Conservation (phyloP, 2,797 vertebrate genomes). For the Gymnoscopelus braueri region DNA sequence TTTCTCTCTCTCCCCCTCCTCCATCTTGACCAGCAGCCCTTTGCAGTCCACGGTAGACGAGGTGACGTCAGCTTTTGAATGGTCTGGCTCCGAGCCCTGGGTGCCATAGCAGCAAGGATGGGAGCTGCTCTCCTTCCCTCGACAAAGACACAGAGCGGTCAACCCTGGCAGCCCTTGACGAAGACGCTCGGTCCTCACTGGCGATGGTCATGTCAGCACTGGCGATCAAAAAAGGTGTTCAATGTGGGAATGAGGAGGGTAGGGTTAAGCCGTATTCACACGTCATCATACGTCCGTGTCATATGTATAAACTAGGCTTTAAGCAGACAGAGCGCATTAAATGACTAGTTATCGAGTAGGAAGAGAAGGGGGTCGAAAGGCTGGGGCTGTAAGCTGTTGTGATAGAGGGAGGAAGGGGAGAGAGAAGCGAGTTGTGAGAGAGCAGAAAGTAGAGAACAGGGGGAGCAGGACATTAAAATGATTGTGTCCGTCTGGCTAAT, state of each 20-base stretch:
- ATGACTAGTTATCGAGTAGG: background rate
- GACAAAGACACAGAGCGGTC: constrained; percentile 59
- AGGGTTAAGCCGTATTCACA: no score
- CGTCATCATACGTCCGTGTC: no score
- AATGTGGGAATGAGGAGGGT: no score
- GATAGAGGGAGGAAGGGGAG: constrained; percentile 38
- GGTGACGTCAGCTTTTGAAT: constrained; percentile 83
- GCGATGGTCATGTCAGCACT: no score
- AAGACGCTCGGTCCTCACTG: constrained; percentile 6
- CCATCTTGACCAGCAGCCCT: constrained; percentile 40
- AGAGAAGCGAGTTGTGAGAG: constrained; percentile 70
- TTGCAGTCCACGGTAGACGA: constrained; percentile 73
- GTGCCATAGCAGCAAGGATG: constrained; percentile 78
- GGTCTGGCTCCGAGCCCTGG: constrained; percentile 77
- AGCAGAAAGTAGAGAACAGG: constrained; percentile 64
- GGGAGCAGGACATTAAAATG: constrained; percentile 74
- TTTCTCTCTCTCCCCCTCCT: constrained; percentile 9
- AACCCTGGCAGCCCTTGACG: no score
- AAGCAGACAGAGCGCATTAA: no score
- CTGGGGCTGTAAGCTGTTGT: constrained; percentile 50
- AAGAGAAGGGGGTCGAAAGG: background rate
- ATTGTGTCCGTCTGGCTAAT: constrained; percentile 80
- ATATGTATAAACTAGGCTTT: no score
- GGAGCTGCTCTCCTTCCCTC: constrained; percentile 67
- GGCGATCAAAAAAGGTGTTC: no score